Evolutionary conservation across 2,888 invertebrate species (phyloP).

Genomic region (Dolomedes plantarius): DNA sequence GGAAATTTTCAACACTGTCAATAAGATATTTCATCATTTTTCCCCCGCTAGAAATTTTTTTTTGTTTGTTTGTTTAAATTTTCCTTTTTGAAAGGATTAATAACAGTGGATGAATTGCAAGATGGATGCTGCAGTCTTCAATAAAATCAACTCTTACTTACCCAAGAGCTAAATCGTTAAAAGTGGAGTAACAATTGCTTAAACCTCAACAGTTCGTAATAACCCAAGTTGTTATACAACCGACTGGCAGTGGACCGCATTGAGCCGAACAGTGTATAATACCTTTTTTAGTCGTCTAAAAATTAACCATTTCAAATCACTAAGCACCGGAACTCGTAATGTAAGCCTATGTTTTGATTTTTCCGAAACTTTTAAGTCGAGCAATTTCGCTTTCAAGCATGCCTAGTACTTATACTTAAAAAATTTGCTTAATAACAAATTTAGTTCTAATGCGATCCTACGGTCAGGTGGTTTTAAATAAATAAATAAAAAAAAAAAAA

Average conservation of each 20-base stretch:
- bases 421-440: neutral
- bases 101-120: too few species aligned
- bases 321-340: neutral
- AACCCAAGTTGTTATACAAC: slow-evolving; percentile 12
- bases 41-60: too few species aligned
- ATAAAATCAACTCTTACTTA: neutral
- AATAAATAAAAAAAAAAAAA: neutral
- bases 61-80: too few species aligned
- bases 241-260: slow-evolving; percentile 28
- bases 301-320: neutral
- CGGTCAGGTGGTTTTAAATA: neutral
- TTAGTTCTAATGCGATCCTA: neutral
- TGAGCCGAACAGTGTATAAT: neutral
- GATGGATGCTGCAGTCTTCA: neutral
- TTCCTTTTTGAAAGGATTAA: too few species aligned
- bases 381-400: neutral
- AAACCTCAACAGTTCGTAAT: neutral
- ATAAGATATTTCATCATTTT: too few species aligned
- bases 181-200: neutral
- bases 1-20: too few species aligned
- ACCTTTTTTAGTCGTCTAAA: neutral
- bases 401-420: neutral
- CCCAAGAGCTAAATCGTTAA: neutral
- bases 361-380: neutral
- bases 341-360: neutral